Base-by-base conservation (phyloP, 2,888 invertebrate genomes). In the Hemaris fuciformis region DNA sequence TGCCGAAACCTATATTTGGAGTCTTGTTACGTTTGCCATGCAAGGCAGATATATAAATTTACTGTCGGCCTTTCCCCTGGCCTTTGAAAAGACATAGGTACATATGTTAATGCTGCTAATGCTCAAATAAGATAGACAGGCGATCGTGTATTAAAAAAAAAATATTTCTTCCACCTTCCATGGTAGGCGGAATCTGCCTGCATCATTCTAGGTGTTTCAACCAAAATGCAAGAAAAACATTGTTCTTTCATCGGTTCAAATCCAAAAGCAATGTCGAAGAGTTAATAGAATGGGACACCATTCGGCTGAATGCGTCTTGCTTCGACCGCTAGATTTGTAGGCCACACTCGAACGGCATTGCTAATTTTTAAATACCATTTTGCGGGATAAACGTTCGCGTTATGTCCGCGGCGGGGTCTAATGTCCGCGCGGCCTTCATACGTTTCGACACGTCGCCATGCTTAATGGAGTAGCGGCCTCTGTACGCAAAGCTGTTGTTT, bases 321-420 rank as follows among this genome's bases (percentile, higher is more conserved):
- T 69, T 71, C 71, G 79, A 82, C 80, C 83, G 75, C 75, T 62
- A 76, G 75, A 80, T 81, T 85, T 88, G 79, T 84, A 81, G 87
- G 85, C 77, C 85, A 79, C 67, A 77, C 76, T 74, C 72, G 68
- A 77, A 78, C 69, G 73, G 85, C 83, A 80, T 86, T 81, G 81
- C 85, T 78, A 84, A 81, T 86, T 77, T 79, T 77, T 61, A 57
- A 61, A 61, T 43, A 45, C 43, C 34, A 23, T 56, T 61, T 56
- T 46, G 7, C 61, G 38, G 27, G 41, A 53, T 60, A 42, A 25
- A 31, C 8, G 4, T 34, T 56, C 42, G 10, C 20, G 15, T 43
- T 43, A 56, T 53, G 22, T 31, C 18, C 31, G 59, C 23, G 7
- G 34, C 22, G 43, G 18, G 23, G n/a, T 31, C 34, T 42, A 13